Conservation (phyloP, 2,888 invertebrate genomes). For the Bombyx huttoni region DNA sequence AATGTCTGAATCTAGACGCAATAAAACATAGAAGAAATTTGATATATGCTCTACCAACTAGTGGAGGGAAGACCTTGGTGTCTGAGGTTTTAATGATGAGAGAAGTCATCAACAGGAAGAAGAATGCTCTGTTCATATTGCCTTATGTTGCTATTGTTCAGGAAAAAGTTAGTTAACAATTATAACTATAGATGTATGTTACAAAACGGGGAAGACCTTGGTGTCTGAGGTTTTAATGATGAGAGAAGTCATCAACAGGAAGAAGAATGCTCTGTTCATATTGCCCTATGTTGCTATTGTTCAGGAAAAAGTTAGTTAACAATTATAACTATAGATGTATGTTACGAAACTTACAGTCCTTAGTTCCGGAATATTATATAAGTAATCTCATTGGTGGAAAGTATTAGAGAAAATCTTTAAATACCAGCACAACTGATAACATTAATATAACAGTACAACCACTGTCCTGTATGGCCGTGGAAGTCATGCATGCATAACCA, state of each 20-base stretch:
- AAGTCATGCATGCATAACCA: too few species aligned
- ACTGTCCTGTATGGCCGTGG: too few species aligned
- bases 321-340: background rate
- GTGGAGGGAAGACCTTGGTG: conserved; percentile 97
- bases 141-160: conserved; percentile 98
- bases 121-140: conserved; percentile 89
- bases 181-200: background rate
- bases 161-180: conserved; percentile 81
- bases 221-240: conserved; percentile 69
- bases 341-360: too few species aligned
- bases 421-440: too few species aligned
- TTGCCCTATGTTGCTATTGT: conserved; percentile 97
- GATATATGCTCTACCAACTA: conserved; percentile 94
- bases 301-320: conserved; percentile 87
- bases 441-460: too few species aligned
- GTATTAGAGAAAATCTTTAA: too few species aligned
- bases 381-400: too few species aligned
- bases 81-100: conserved; percentile 94
- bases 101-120: conserved; percentile 84
- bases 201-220: too few species aligned
- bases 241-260: conserved; percentile 83
- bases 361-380: too few species aligned
- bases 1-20: conserved; percentile 87
- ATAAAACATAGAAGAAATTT: conserved; percentile 82
- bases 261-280: conserved; percentile 89